phyloP scores from a whole-genome alignment of 2,888 invertebrate genomes.

The Hoplodrina ambigua region DNA sequence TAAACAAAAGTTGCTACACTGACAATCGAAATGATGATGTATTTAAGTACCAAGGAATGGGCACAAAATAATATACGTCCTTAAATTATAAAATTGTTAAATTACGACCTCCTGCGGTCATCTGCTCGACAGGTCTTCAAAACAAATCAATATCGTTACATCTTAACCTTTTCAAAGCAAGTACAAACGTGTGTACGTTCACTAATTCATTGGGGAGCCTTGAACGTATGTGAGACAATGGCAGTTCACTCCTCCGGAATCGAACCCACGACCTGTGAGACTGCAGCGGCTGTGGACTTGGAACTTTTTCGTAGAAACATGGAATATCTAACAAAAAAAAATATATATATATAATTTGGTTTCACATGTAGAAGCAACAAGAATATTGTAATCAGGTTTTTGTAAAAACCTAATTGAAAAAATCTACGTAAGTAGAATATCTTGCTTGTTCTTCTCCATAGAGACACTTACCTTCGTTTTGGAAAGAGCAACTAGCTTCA shows the following conservation, averaged over 20 bases:
- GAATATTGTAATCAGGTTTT: too few relatives aligned
- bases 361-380: too few relatives aligned
- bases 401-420: too few relatives aligned
- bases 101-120: conserved; percentile 42
- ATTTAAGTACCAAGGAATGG: conserved; percentile 29
- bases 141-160: conserved; percentile 56
- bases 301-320: background rate
- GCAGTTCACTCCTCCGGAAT: conserved; percentile 71
- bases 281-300: conserved; percentile 39
- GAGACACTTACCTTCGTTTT: too few relatives aligned
- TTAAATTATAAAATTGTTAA: conserved; percentile 29
- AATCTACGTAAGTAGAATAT: too few relatives aligned
- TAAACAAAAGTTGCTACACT: conserved; percentile 18
- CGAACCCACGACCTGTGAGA: conserved; percentile 67
- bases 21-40: conserved; percentile 15
- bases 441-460: too few relatives aligned
- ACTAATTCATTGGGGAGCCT: conserved; percentile 57
- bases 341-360: too few relatives aligned
- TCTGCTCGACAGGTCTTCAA: conserved; percentile 49
- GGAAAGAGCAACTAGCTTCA: too few relatives aligned
- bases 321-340: background rate
- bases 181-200: conserved; percentile 54
- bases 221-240: conserved; percentile 70
- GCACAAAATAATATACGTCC: conserved; percentile 19
- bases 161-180: conserved; percentile 59